phyloP scores from a whole-genome alignment of 2,797 vertebrate genomes.

The Onychomys arenicola region DNA sequence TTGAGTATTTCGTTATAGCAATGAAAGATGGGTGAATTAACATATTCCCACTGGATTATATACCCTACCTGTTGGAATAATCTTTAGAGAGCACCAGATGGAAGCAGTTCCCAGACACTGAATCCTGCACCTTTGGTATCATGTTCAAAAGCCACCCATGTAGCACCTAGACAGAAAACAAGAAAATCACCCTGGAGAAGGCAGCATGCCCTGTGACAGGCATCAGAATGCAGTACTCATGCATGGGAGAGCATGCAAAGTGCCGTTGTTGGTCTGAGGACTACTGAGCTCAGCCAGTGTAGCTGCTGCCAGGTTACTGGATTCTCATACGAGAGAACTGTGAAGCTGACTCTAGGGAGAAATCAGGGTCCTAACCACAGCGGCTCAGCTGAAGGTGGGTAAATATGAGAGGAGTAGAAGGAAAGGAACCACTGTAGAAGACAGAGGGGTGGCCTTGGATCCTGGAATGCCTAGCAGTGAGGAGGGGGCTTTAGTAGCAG shows the following conservation, averaged over 20 bases:
- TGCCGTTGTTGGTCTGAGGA: background rate
- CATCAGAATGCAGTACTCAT: background rate
- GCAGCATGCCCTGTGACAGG: accelerated
- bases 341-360: background rate
- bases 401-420: background rate
- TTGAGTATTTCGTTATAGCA: background rate
- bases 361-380: background rate
- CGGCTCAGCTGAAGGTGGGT: background rate
- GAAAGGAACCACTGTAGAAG: background rate
- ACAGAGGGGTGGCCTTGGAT: background rate
- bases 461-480: background rate
- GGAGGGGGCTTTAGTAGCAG: background rate
- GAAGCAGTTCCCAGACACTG: background rate
- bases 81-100: background rate
- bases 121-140: background rate
- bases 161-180: background rate
- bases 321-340: background rate
- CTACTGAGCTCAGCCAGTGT: background rate
- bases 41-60: background rate
- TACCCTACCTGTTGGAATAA: no score
- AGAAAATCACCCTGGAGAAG: background rate
- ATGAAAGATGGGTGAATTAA: background rate
- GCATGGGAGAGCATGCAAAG: background rate
- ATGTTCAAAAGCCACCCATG: background rate
- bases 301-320: background rate